Percentiles rank a stretch among this genome's conserved stretches.
phyloP scores from a whole-genome alignment of 2,797 vertebrate genomes.

The Myotis myotis region DNA sequence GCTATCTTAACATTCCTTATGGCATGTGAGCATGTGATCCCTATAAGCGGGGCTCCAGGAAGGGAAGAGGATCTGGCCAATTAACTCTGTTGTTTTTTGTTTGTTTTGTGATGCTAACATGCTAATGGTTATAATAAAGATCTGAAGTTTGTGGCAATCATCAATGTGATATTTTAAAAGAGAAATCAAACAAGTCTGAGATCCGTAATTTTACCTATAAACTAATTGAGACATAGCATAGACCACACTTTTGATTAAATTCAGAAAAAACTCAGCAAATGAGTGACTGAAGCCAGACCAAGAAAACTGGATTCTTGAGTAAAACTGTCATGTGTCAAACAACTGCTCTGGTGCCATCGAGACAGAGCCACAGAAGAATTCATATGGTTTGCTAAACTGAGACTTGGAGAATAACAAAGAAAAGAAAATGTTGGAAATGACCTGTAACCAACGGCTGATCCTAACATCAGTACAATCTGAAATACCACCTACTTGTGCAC shows the following conservation, averaged over 20 bases:
- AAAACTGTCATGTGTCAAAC: slow-evolving; percentile 53
- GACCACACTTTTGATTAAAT: slow-evolving; percentile 17
- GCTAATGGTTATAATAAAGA: neutral
- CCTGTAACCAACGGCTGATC: neutral
- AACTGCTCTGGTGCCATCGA: slow-evolving; percentile 39
- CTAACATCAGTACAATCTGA: neutral
- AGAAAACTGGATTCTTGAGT: slow-evolving; percentile 37
- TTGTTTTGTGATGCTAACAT: neutral
- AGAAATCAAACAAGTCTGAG: slow-evolving; percentile 5
- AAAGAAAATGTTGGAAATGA: slow-evolving; percentile 49
- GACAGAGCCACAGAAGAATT: slow-evolving; percentile 43
- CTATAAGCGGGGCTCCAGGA: neutral
- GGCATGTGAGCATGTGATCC: neutral
- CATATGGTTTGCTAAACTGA: neutral
- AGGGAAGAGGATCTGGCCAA: neutral
- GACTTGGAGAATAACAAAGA: slow-evolving; percentile 24
- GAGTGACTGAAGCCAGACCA: slow-evolving; percentile 22
- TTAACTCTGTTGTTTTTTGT: neutral
- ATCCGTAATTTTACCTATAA: slow-evolving; percentile 17
- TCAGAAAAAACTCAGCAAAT: slow-evolving; percentile 34
- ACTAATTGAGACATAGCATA: slow-evolving; percentile 17
- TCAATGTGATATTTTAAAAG: slow-evolving; percentile 3
- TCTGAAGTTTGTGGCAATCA: slow-evolving; percentile 9
- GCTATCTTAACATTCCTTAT: neutral
- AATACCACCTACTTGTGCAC: neutral